Base-by-base conservation (phyloP, 2,797 vertebrate genomes). In the Lutjanus campechanus region DNA sequence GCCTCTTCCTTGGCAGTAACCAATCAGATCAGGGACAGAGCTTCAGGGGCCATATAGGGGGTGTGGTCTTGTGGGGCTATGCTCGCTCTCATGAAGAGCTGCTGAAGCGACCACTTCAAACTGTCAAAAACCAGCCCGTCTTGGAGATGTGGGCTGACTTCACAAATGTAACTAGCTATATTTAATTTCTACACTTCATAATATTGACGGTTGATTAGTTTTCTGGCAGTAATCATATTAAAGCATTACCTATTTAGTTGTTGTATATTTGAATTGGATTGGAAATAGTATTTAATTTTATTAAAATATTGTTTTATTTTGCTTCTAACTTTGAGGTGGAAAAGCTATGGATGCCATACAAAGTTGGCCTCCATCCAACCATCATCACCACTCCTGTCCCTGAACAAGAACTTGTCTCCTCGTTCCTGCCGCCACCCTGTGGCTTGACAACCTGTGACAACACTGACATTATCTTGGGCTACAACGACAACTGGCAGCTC, bases 371-470 rank as follows among this genome's bases (percentile, higher is more conserved):
- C 29, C 95, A 95, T 79, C 98, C 98, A 0, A 82, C 71, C 22
- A 78, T 96, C 11, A 90, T 95, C 84, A 82, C 91, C 58, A 93
- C 96, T 76, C 92, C 95, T 4, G 78, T 91, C 1, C 95, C 95
- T 0, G 87, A 95, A 0, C 88, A 91, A 0, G 96, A 97, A 4
- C 25, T 96, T 0, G 83, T 97, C 44, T 96, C 94, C 13, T 92
- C 97, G 0, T 93, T 97, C 77, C 88, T 90, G 13, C 97, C 98
- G 0, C 96, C 97, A 0, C 89, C 84, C 15, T 99, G 98, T 0
- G 98, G 98, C 41, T 93, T 97, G 85, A 98, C 97, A 0, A 83
- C 89, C 7, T 99, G 98, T 0, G 98, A 99, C 77, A 98, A 99
- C 1, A 95, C 94, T 19, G 97, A 98, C 62, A 84, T 99, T 56